Percentiles rank a stretch among this genome's conserved stretches.
Conservation (phyloP, 1,140 invertebrate species). For the Venustaconcha ellipsiformis region DNA sequence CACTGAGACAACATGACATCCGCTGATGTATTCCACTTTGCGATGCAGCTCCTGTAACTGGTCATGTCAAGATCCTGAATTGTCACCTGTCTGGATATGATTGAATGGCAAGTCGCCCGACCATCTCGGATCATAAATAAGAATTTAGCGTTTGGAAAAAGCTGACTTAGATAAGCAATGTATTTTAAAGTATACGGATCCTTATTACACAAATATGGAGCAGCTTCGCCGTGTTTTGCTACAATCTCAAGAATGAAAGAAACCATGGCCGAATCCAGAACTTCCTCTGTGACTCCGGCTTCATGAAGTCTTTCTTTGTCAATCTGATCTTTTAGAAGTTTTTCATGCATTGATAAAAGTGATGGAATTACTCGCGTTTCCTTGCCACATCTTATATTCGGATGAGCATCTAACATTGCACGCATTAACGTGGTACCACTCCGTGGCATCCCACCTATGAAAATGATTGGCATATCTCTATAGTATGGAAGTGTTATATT, state of each 20-base stretch:
- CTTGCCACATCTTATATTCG: slow-evolving; percentile 94
- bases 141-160: slow-evolving; percentile 88
- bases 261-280: slow-evolving; percentile 92
- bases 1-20: slow-evolving; percentile 94
- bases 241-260: slow-evolving; percentile 94
- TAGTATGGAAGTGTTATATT: too few species aligned
- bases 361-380: slow-evolving; percentile 95
- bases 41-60: slow-evolving; percentile 91
- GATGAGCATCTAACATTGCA: slow-evolving; percentile 98
- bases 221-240: slow-evolving; percentile 92
- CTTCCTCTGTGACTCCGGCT: slow-evolving; percentile 91
- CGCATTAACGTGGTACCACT: slow-evolving; percentile 96
- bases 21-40: slow-evolving; percentile 95
- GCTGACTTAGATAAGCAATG: slow-evolving; percentile 77
- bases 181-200: slow-evolving; percentile 97
- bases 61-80: slow-evolving; percentile 96
- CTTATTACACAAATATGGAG: slow-evolving; percentile 93
- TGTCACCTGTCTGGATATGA: slow-evolving; percentile 94
- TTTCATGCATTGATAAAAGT: slow-evolving; percentile 27
- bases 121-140: slow-evolving; percentile 98
- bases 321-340: slow-evolving; percentile 31
- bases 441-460: slow-evolving; percentile 95
- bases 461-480: slow-evolving; percentile 80
- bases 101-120: slow-evolving; percentile 95
- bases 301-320: slow-evolving; percentile 81